Percentiles rank a stretch among this genome's conserved stretches.
phyloP scores from a whole-genome alignment of 1,140 invertebrate genomes.

The Drosophila orena region DNA sequence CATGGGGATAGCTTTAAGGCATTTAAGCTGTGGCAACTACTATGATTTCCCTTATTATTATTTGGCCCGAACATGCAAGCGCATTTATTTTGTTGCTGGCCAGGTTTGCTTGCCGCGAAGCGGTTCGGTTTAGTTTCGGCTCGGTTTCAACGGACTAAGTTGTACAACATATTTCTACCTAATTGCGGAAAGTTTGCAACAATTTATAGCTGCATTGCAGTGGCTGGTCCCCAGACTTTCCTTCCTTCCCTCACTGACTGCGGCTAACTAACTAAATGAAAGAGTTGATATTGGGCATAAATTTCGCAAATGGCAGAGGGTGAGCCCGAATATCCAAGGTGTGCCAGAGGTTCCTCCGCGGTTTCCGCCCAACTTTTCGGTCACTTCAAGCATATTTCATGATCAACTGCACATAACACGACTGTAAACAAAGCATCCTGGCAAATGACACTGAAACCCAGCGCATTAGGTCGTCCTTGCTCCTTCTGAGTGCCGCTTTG shows the following conservation, averaged over 20 bases:
- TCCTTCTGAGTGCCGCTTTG: background rate
- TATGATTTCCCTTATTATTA: conserved; percentile 70
- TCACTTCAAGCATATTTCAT: conserved; percentile 75
- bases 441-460: conserved; percentile 70
- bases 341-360: conserved; percentile 36
- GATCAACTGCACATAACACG: conserved; percentile 53
- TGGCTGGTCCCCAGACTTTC: conserved; percentile 35
- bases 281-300: conserved; percentile 60
- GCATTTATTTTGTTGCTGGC: conserved; percentile 68
- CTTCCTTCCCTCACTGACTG: conserved; percentile 5
- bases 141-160: conserved; percentile 40
- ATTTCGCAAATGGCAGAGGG: conserved; percentile 40
- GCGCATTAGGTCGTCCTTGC: conserved; percentile 49
- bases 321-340: conserved; percentile 39
- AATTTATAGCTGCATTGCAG: conserved; percentile 81
- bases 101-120: conserved; percentile 43
- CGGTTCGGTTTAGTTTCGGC: conserved; percentile 28
- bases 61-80: conserved; percentile 73
- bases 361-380: conserved; percentile 33
- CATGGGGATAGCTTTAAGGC: too few species aligned
- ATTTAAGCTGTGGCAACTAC: conserved; percentile 28
- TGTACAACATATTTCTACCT: conserved; percentile 75
- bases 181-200: conserved; percentile 77
- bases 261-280: conserved; percentile 58
- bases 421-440: conserved; percentile 58